These are phyloP conservation scores for Euwallacea similis DNA, from an alignment of 1,140 invertebrate species.

Conservation along the genomic window DNA sequence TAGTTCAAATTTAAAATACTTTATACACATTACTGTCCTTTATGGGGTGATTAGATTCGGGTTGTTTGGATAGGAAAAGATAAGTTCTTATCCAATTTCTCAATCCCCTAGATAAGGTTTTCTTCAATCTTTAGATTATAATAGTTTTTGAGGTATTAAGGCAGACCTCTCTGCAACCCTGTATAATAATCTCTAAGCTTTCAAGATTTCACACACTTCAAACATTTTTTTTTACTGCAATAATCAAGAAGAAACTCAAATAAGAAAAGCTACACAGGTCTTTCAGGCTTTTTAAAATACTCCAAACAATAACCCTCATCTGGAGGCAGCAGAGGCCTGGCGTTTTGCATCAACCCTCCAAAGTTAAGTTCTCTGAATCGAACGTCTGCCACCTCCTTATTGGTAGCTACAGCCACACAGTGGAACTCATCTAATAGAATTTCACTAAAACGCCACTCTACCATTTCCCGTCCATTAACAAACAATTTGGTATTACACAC, in stretches of 20 bases:
- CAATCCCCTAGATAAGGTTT: too few relatives aligned
- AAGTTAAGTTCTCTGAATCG: constrained; percentile 58
- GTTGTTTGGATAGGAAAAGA: too few relatives aligned
- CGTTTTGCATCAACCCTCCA: constrained; percentile 60
- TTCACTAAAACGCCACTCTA: constrained; percentile 86
- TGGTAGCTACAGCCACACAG: constrained; percentile 77
- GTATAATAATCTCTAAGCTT: too few relatives aligned
- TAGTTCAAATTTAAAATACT: too few relatives aligned
- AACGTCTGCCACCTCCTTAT: constrained; percentile 31
- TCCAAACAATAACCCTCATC: constrained; percentile 60
- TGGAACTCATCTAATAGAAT: constrained; percentile 77
- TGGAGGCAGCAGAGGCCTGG: constrained; percentile 56
- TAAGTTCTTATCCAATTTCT: too few relatives aligned
- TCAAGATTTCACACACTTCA: background rate
- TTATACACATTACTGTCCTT: too few relatives aligned
- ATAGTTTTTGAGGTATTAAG: too few relatives aligned
- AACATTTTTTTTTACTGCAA: background rate
- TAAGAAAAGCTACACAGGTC: constrained; percentile 16
- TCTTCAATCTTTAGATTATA: too few relatives aligned
- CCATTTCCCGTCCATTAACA: constrained; percentile 62
- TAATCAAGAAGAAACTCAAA: background rate
- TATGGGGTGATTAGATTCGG: too few relatives aligned
- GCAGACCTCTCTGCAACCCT: too few relatives aligned
- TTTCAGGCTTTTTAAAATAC: constrained; percentile 48
- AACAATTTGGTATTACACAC: constrained; percentile 69